Conservation (phyloP, 2,888 invertebrate genomes). For the Trilocha varians region DNA sequence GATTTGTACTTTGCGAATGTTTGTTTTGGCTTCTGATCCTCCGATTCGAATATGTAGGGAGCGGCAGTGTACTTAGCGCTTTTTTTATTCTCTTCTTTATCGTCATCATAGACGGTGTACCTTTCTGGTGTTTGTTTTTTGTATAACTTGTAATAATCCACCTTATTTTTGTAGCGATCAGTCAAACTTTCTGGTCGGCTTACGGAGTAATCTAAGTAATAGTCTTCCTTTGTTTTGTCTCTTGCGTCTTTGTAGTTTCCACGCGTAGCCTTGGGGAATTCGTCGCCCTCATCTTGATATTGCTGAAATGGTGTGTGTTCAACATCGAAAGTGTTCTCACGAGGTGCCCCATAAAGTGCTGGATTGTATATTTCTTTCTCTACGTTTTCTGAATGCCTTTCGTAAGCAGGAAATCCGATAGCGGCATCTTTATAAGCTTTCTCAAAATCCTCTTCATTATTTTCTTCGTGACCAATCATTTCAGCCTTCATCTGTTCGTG, state of each 20-base stretch:
- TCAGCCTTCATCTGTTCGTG: slow-evolving; percentile 41
- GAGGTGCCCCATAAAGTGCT: slow-evolving; percentile 38
- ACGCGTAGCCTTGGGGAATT: slow-evolving; percentile 44
- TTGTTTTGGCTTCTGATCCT: slow-evolving; percentile 35
- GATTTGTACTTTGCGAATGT: slow-evolving; percentile 40
- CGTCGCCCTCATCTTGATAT: slow-evolving; percentile 48
- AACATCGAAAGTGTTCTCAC: slow-evolving; percentile 35
- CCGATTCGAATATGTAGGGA: slow-evolving; percentile 30
- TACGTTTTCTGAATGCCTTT: slow-evolving; percentile 27
- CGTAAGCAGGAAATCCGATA: slow-evolving; percentile 53
- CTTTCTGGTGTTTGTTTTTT: slow-evolving; percentile 46
- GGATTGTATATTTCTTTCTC: slow-evolving; percentile 56
- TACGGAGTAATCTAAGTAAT: slow-evolving; percentile 49
- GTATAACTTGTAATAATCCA: slow-evolving; percentile 51
- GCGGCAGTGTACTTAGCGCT: slow-evolving; percentile 38
- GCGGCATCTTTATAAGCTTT: slow-evolving; percentile 59
- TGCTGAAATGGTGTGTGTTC: slow-evolving; percentile 47
- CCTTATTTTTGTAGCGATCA: slow-evolving; percentile 44
- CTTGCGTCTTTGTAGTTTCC: slow-evolving; percentile 46
- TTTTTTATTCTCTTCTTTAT: slow-evolving; percentile 33
- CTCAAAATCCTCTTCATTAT: slow-evolving; percentile 62
- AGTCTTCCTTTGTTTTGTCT: slow-evolving; percentile 51
- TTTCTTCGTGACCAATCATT: slow-evolving; percentile 44
- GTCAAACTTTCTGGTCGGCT: slow-evolving; percentile 47
- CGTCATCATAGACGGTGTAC: slow-evolving; percentile 21